Evolutionary conservation across 2,113 vertebrate genomes (phyloP), one percentile per base, ranked within the genome.

Genomic region (Sylvilagus bachmani): DNA sequence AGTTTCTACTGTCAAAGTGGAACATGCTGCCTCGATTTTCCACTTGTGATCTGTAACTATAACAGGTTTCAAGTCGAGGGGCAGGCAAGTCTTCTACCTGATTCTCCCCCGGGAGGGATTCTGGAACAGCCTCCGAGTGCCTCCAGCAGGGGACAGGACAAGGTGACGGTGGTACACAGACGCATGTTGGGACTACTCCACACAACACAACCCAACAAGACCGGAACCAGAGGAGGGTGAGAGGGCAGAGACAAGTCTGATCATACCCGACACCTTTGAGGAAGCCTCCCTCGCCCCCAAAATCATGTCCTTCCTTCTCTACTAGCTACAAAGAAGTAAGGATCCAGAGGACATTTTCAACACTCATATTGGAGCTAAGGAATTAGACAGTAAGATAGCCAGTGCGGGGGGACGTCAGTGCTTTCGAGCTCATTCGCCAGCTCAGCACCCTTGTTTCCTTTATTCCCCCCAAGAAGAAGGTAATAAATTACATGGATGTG

Each of bases 291-390:
- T 69, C 36, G 55, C 62, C 27, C n/a, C 44, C 64, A 17, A 74
- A 80, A 53, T 67, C 62, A 86, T 19, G 49, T 62, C n/a, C 58
- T 74, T 90, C 78, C 36, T 84, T 88, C 33, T 80, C 66, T 87
- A 51, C 66, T 92, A 86, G 69, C 21, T 64, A 91, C 14, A 86
- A 1, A 11, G 22, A 9, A 55, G 7, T 66, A 78, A 89, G 36
- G 75, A 69, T 27, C 74, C 81, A 27, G 29, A 90, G 29, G 53
- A 84, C 36, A 64, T 9, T 38, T 77, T 58, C 38, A 86, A 89
- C 49, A 66, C 5, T 89, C 29, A 33, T 33, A 51, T 8, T 31
- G 27, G 61, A 82, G 8, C 71, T 89, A 73, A 1, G 22, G 31
- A 89, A 83, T 89, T 69, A 89, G 62, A 53, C 6, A 73, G 16